These are phyloP conservation scores for Lepisosteus osseus DNA, from an alignment of 2,113 vertebrate genomes.

Conservation along the genomic window DNA sequence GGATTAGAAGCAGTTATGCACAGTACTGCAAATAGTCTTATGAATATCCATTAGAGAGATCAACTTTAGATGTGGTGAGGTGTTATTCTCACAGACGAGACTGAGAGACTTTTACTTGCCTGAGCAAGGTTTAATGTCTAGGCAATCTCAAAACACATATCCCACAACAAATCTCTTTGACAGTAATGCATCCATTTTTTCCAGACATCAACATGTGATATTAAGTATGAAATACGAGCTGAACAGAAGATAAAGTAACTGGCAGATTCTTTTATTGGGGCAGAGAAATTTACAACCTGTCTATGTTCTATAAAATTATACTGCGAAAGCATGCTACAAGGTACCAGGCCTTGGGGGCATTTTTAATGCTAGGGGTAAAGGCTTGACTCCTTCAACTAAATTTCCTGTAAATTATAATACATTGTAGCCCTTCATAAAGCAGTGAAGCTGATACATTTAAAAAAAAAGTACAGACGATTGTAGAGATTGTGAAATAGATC, in stretches of 20 bases:
- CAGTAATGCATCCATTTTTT: not conserved
- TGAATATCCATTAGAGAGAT: not conserved
- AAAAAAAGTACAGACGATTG: too few relatives aligned
- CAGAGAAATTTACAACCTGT: slow-evolving; percentile 1
- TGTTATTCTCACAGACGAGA: not conserved
- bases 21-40: too few relatives aligned
- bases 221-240: not conserved
- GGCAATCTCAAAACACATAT: not conserved
- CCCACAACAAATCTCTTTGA: slow-evolving; percentile 1
- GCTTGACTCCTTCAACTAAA: slow-evolving; percentile 2
- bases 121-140: not conserved
- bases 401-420: slow-evolving; percentile 1
- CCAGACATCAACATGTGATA: not conserved
- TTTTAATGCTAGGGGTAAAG: slow-evolving; percentile 16
- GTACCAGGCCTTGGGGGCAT: not conserved
- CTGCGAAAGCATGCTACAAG: not conserved
- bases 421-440: not conserved
- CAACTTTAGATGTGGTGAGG: not conserved
- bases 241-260: slow-evolving; percentile 1
- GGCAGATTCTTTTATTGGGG: not conserved
- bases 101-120: not conserved
- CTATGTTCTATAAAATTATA: not conserved
- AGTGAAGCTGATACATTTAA: not conserved
- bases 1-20: too few relatives aligned
- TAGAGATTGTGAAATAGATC: too few relatives aligned